Evolutionary conservation across 1,140 invertebrate species (phyloP).

Genomic region (Drosophila virilis): DNA sequence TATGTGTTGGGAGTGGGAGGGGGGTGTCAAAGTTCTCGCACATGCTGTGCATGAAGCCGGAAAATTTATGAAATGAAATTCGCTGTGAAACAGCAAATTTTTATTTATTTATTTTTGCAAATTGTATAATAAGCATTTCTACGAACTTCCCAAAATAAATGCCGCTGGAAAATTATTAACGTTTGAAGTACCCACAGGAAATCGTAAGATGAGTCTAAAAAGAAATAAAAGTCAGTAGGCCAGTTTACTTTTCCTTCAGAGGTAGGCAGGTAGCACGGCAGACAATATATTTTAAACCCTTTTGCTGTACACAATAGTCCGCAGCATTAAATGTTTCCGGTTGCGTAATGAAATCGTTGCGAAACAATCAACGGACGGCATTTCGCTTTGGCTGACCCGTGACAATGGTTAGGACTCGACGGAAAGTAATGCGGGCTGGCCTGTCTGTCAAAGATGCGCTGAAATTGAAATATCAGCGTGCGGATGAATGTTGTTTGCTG

Average conservation of each 20-base stretch:
- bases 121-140: slow-evolving; percentile 28
- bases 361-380: slow-evolving; percentile 23
- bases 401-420: slow-evolving; percentile 7
- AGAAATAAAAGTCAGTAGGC: slow-evolving; percentile 1
- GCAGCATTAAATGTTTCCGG: slow-evolving; percentile 29
- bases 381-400: slow-evolving; percentile 7
- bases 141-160: slow-evolving; percentile 11
- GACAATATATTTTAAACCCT: slow-evolving; percentile 2
- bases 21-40: slow-evolving; percentile 17
- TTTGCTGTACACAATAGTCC: neutral
- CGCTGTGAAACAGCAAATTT: slow-evolving; percentile 2
- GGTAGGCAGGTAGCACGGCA: neutral
- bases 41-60: slow-evolving; percentile 35
- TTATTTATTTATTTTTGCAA: slow-evolving; percentile 1
- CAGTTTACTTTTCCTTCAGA: neutral
- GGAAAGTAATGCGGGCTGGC: slow-evolving; percentile 25
- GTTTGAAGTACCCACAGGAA: too few relatives aligned
- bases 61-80: slow-evolving; percentile 51
- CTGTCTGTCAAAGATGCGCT: slow-evolving; percentile 42
- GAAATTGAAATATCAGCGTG: slow-evolving; percentile 65
- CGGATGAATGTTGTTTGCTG: slow-evolving; percentile 22
- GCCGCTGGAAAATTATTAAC: neutral
- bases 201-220: neutral
- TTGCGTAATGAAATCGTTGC: slow-evolving; percentile 39
- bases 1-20: neutral